phyloP scores from a whole-genome alignment of 2,888 invertebrate genomes.

The Petrophora chlorosata region DNA sequence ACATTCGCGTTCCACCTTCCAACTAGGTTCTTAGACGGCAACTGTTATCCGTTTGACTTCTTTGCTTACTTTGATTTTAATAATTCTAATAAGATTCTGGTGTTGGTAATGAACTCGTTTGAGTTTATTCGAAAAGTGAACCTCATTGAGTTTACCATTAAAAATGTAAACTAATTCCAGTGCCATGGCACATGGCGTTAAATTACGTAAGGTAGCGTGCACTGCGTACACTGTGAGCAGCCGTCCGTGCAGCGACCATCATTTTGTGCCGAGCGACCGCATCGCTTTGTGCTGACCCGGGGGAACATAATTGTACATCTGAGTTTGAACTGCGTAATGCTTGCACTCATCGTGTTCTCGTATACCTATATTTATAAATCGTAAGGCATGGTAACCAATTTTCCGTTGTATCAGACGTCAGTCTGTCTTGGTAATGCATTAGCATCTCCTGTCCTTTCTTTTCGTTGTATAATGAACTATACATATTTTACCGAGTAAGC shows the following conservation, averaged over 20 bases:
- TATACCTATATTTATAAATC: background rate
- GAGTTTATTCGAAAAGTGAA: too few relatives aligned
- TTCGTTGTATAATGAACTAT: background rate
- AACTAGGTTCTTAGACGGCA: background rate
- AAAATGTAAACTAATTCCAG: slow-evolving; percentile 6
- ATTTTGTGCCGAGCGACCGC: slow-evolving; percentile 51
- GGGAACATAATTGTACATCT: slow-evolving; percentile 11
- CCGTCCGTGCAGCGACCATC: slow-evolving; percentile 62
- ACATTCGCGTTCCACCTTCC: background rate
- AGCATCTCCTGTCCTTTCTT: background rate
- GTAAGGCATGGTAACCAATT: too few relatives aligned
- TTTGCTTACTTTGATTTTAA: too few relatives aligned
- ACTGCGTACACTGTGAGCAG: slow-evolving; percentile 51
- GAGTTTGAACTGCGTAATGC: slow-evolving; percentile 7
- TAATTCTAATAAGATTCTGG: too few relatives aligned
- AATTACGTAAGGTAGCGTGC: slow-evolving; percentile 64
- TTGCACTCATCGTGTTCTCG: slow-evolving; percentile 5
- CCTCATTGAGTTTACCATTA: too few relatives aligned
- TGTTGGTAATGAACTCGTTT: too few relatives aligned
- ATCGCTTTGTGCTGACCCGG: slow-evolving; percentile 31
- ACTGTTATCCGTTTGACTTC: too few relatives aligned
- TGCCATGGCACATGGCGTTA: slow-evolving; percentile 41
- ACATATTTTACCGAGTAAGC: slow-evolving; percentile 14
- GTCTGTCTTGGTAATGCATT: background rate
- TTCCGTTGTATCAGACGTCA: background rate